Base-by-base conservation (phyloP, 2,888 invertebrate genomes). In the Euclidia mi region DNA sequence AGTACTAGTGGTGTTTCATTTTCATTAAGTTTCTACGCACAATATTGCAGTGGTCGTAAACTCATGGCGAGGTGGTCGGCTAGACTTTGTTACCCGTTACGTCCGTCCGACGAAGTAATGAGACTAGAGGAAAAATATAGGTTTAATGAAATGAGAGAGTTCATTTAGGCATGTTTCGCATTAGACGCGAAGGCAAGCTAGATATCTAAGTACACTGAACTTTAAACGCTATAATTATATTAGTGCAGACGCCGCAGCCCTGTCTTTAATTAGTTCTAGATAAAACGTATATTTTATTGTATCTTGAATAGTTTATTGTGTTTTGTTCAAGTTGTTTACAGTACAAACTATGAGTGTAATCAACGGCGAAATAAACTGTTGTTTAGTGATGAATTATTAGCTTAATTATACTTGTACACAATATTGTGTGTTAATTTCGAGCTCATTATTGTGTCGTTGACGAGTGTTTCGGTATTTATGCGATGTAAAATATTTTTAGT, bases 11-110 rank as follows among this genome's bases (percentile, higher is more conserved):
- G 81, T 81, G 84, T 89, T 90, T 88, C 87, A 86, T 87, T 91
- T 90, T 90, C 89, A 92, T 92, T 91, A 91, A 90, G 88, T 87
- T 87, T 82, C 85, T 83, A 90, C 92, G 91, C 89, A 89, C 91
- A 90, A 91, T 92, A 91, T 91, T 91, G 89, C 83, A 79, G 81
- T 72, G 81, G 76, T 88, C 91, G 86, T 92, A 92, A 92, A 92
- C 84, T 85, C 78, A 79, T 81, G 78, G 82, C 71, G 76, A 85
- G 84, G 85, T 84, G 83, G 79, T 81, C 78, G 76, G 76, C 80
- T 68, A 78, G 76, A 80, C 80, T 75, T 75, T 71, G 74, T 75
- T 80, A 71, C 78, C 72, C 73, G 76, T 71, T 78, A 67, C 77
- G 65, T 71, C 71, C 73, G 56, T 69, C 71, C 74, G 63, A 69